Evolutionary conservation across 2,797 vertebrate species (phyloP).

Genomic region (Echiichthys vipera): DNA sequence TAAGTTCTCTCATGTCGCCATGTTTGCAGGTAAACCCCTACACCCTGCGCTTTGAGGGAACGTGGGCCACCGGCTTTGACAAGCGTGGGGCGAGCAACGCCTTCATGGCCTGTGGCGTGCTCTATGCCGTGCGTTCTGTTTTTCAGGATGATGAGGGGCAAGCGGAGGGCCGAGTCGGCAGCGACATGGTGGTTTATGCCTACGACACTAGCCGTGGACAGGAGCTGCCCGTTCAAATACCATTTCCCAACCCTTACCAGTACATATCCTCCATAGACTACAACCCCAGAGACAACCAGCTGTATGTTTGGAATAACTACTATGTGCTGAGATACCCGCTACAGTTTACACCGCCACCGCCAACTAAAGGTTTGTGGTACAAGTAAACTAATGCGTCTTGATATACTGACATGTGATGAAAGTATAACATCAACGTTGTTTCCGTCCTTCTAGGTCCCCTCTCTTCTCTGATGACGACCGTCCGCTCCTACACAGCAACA

Average conservation of each 20-base stretch:
- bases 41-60: conserved; percentile 93
- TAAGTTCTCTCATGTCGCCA: neutral
- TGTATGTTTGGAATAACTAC: conserved; percentile 97
- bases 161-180: conserved; percentile 89
- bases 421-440: neutral
- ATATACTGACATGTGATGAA: neutral
- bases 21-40: conserved; percentile 90
- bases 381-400: neutral
- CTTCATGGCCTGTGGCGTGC: conserved; percentile 94
- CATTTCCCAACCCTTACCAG: conserved; percentile 95
- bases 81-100: conserved; percentile 94
- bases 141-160: conserved; percentile 94
- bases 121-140: conserved; percentile 92
- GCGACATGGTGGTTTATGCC: conserved; percentile 91
- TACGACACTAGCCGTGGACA: conserved; percentile 92
- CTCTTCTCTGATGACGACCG: conserved; percentile 85
- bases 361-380: conserved; percentile 86
- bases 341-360: conserved; percentile 89
- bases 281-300: conserved; percentile 95
- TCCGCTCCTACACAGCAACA: conserved; percentile 86
- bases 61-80: conserved; percentile 94
- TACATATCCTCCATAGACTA: conserved; percentile 95
- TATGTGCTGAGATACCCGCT: conserved; percentile 92
- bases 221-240: conserved; percentile 86
- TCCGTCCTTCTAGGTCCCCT: conserved; percentile 74